Base-by-base conservation (phyloP, 2,113 vertebrate species). In the Anarrhichthys ocellatus region DNA sequence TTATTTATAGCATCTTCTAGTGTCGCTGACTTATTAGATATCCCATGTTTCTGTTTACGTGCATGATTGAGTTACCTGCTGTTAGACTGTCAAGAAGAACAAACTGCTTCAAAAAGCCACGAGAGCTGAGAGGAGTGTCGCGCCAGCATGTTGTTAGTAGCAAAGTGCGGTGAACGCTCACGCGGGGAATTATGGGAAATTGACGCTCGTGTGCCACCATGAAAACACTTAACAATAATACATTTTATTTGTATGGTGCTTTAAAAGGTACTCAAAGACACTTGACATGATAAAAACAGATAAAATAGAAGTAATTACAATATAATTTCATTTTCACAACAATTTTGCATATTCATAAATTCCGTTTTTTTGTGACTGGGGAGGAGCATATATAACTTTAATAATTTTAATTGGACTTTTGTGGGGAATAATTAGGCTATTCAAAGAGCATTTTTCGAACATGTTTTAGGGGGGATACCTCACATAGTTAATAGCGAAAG, bases 11-110 rank as follows among this genome's bases (percentile, higher is more conserved):
- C 24, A 20, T 84, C 22, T 17, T 8, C 18, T 17, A 6, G 15
- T 44, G 20, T 17, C n/a, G 7, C 4, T 44, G 1, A 46, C 9
- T 54, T 20, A 20, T 62, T 52, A 11, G 1, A 70, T 36, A 34
- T 20, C 0, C 0, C 3, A 1, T 59, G 62, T 73, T 59, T 67
- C 0, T 17, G 0, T 73, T 18, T 54, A 1, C 9, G 9, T 48
- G 48, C 73, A 9, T 56, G 18, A 24, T 5, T 65, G 54, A 42
- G 29, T 74, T 50, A 73, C 63, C 63, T 74, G 62, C 40, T 81
- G 70, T 18, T 10, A 2, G 36, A 4, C 3, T 68, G 14, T 50
- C 54, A 50, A 1, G 20, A 7, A 27, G 15, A 44, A 36, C 38
- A 7, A 34, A 20, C 38, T 20, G 32, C 40, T 54, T 40, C 11